Conservation (phyloP, 2,888 invertebrate species). For the Habroteleia sp. region DNA sequence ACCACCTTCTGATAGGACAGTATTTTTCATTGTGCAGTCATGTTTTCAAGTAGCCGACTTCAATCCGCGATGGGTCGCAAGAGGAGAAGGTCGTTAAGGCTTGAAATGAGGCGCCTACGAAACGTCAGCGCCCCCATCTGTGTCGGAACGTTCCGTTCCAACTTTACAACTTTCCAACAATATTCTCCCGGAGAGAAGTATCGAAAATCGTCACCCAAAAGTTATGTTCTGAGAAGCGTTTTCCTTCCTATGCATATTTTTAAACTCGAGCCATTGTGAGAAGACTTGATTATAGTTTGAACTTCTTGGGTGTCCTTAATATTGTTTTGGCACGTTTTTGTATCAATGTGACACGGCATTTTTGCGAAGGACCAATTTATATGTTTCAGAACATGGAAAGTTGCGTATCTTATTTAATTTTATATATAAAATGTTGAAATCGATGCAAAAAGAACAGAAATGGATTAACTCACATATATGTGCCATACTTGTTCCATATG, state of each 20-base stretch:
- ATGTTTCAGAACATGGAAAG: no score
- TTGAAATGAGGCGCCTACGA: conserved; percentile 53
- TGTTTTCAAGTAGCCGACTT: conserved; percentile 57
- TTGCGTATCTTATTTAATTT: no score
- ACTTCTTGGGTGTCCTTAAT: conserved; percentile 9
- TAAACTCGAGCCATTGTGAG: conserved; percentile 24
- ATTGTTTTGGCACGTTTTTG: conserved; percentile 21
- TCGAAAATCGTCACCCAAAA: conserved; percentile 43
- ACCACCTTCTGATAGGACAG: conserved; percentile 69
- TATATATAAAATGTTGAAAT: no score
- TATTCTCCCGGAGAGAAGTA: conserved; percentile 12
- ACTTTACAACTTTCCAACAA: conserved; percentile 49
- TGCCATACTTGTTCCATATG: no score
- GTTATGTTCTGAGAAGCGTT: conserved; percentile 34
- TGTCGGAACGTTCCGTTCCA: conserved; percentile 26
- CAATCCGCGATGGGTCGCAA: conserved; percentile 31
- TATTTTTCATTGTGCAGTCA: conserved; percentile 66
- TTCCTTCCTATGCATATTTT: conserved; percentile 14
- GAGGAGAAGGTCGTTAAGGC: conserved; percentile 52
- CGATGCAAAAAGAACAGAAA: no score
- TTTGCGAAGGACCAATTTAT: no score
- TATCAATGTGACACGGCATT: conserved; percentile 9
- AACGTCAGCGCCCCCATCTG: conserved; percentile 26
- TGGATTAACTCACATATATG: no score
- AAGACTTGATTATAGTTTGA: conserved; percentile 8